Evolutionary conservation across 2,113 vertebrate species (phyloP).

Genomic region (Seriola aureovittata): DNA sequence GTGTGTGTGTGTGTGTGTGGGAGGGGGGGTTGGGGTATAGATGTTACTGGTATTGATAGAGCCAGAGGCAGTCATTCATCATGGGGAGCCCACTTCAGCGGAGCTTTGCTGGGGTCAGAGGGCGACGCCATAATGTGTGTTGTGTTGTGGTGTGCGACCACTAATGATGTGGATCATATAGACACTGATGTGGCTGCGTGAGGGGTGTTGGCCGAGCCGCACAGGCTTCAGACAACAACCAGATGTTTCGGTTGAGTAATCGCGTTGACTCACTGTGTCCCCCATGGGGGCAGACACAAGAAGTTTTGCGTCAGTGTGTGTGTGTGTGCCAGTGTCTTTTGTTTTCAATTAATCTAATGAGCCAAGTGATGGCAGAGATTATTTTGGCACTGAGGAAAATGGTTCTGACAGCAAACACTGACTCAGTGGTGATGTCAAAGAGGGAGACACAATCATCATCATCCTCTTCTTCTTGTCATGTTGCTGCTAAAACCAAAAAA

Average conservation of each 20-base stretch:
- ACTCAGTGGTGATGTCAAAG: slow-evolving; percentile 51
- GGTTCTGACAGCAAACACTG: slow-evolving; percentile 43
- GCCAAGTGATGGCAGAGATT: slow-evolving; percentile 46
- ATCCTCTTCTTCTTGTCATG: neutral
- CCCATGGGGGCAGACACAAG: slow-evolving; percentile 41
- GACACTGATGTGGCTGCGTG: slow-evolving; percentile 51
- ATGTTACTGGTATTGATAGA: slow-evolving; percentile 40
- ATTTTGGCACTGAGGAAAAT: slow-evolving; percentile 43
- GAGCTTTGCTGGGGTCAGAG: slow-evolving; percentile 60
- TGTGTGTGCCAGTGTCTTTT: slow-evolving; percentile 46
- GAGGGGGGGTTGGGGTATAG: neutral
- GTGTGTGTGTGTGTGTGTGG: slow-evolving; percentile 24
- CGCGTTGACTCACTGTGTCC: slow-evolving; percentile 65
- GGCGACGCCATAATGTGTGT: slow-evolving; percentile 46
- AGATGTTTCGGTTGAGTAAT: slow-evolving; percentile 71
- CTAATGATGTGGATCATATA: slow-evolving; percentile 68
- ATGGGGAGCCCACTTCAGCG: slow-evolving; percentile 22
- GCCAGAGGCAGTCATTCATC: slow-evolving; percentile 64
- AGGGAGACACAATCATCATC: slow-evolving; percentile 4
- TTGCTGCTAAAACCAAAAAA: slow-evolving; percentile 23
- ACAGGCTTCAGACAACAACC: slow-evolving; percentile 67
- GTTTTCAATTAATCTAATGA: slow-evolving; percentile 64
- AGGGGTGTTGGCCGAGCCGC: neutral
- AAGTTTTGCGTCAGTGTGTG: slow-evolving; percentile 36
- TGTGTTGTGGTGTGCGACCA: slow-evolving; percentile 47